phyloP scores from a whole-genome alignment of 1,140 invertebrate species.

The Lasaia peninsularis region DNA sequence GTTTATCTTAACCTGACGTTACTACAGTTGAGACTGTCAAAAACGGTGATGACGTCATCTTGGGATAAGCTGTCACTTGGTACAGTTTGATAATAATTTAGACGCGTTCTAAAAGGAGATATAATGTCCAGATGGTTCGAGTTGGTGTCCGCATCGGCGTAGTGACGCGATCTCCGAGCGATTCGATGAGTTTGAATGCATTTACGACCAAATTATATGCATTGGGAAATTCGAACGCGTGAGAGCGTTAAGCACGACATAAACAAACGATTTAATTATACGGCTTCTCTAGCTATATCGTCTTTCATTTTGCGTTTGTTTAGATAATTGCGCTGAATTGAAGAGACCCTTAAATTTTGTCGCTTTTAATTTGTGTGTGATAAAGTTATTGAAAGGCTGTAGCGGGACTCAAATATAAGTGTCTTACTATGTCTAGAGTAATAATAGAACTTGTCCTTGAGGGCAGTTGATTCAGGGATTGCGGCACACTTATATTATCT shows the following conservation, averaged over 20 bases:
- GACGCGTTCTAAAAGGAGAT: conserved; percentile 41
- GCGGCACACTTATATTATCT: no score
- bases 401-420: no score
- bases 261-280: conserved; percentile 7
- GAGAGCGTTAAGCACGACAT: background rate
- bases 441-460: no score
- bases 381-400: background rate
- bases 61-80: no score
- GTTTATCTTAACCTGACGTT: no score
- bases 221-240: conserved; percentile 3
- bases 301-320: background rate
- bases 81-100: conserved; percentile 52
- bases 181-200: conserved; percentile 16
- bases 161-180: conserved; percentile 37
- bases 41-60: no score
- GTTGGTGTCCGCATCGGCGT: conserved; percentile 27
- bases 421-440: no score
- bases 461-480: no score
- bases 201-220: conserved; percentile 4
- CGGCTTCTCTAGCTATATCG: background rate
- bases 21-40: no score
- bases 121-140: conserved; percentile 42
- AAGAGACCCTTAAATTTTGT: background rate
- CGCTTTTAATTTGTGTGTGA: background rate
- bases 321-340: no score